A percentile compares a stretch with the other conserved stretches of the same genome.
Evolutionary conservation across 2,113 vertebrate genomes (phyloP).

Genomic region (Sphyrna mokarran): DNA sequence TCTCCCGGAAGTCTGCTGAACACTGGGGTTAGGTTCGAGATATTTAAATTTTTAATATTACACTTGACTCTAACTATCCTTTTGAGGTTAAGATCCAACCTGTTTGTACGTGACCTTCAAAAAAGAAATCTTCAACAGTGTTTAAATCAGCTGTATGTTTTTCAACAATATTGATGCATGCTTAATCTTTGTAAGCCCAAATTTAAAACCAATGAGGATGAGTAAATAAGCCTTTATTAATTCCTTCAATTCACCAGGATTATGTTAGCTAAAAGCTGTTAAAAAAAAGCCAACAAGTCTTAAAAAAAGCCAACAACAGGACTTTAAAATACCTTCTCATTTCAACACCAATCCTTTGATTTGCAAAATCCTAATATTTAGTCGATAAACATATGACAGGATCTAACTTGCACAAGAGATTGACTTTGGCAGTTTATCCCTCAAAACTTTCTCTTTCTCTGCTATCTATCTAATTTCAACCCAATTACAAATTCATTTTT

Average conservation of each 20-base stretch:
- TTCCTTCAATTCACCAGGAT: not conserved
- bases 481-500: not conserved
- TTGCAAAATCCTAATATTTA: not conserved
- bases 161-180: not conserved
- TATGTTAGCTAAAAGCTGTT: no score
- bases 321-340: not conserved
- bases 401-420: not conserved
- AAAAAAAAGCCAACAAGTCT: no score
- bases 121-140: not conserved
- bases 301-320: not conserved
- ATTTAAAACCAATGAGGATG: not conserved
- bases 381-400: not conserved
- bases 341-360: slow-evolving; percentile 1
- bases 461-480: not conserved
- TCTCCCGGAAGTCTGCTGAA: not conserved
- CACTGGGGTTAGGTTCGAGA: not conserved
- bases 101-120: not conserved
- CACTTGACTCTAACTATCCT: not conserved
- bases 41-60: not conserved
- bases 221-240: not conserved
- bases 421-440: not conserved
- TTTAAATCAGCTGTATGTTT: not conserved
- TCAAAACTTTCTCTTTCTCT: not conserved
- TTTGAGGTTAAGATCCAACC: not conserved
- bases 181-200: not conserved